Conservation (phyloP, 2,797 vertebrate genomes). For the Acanthornis magna region DNA sequence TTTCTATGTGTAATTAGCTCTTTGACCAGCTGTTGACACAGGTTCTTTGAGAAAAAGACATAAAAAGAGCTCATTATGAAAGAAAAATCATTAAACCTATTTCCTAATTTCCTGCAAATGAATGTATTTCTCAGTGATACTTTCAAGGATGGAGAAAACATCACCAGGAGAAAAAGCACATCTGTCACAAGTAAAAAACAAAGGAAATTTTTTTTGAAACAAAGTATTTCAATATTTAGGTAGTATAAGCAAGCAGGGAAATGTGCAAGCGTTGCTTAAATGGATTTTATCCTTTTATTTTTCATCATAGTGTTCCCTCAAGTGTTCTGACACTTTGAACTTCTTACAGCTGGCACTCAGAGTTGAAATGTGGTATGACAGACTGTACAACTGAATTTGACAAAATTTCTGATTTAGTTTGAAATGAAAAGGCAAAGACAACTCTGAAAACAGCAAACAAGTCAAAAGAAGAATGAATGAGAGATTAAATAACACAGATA, state of each 20-base stretch:
- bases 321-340: background rate
- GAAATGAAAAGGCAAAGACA: background rate
- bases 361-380: background rate
- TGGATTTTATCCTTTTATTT: background rate
- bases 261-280: background rate
- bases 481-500: background rate
- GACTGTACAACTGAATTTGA: background rate
- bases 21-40: background rate
- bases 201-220: background rate
- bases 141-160: background rate
- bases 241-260: background rate
- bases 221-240: background rate
- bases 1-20: background rate
- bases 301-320: background rate
- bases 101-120: background rate
- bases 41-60: background rate
- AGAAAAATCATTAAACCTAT: background rate
- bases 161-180: background rate
- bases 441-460: background rate
- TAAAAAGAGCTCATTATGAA: background rate
- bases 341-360: background rate
- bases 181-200: background rate
- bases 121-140: background rate
- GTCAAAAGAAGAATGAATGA: background rate
- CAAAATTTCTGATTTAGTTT: background rate